Evolutionary conservation across 2,888 invertebrate species (phyloP), one percentile per base, ranked within the genome.

Genomic region (Thumatha senex): DNA sequence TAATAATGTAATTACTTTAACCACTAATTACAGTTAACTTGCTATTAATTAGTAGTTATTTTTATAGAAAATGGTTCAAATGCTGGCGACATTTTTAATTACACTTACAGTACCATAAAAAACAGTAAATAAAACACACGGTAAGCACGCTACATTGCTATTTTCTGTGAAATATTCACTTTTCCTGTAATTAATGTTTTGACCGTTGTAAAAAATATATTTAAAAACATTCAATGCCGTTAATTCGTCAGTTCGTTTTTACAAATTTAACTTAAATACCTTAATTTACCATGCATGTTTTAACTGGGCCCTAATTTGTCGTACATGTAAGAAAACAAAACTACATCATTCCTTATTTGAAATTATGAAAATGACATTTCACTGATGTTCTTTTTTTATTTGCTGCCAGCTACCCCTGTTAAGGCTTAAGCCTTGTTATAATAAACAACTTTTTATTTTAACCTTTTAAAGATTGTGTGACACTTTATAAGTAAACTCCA

Each of bases 161-260:
- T 59, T 74, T 39, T 61, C 62, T 48, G 63, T 53, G 63, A 68
- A 73, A 66, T 60, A 59, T 63, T 58, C 48, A 67, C 54, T 67
- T 54, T 38, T 48, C 45, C 53, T 54, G 50, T 61, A 60, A 68
- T 65, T 67, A 67, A 54, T 24, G 24, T 54, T 61, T 59, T 46
- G 65, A 67, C 67, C 62, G 61, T 58, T 61, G 46, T 51, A 54
- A 59, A 56, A 58, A 54, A 51, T 51, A 54, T 58, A 58, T 61
- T n/a, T 65, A 57, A 41, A 8, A 29, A 35, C 1, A 35, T 2
- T 43, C 18, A 64, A 67, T 68, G 63, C 66, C 71, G 66, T 65
- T 70, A 72, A 67, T 68, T 72, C 67, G 69, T 77, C 74, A 72
- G 67, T 70, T 74, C 70, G 63, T 66, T 71, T 73, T 71, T 65